Evolutionary conservation across 1,140 invertebrate species (phyloP).

Genomic region (Papilio aristodemus): DNA sequence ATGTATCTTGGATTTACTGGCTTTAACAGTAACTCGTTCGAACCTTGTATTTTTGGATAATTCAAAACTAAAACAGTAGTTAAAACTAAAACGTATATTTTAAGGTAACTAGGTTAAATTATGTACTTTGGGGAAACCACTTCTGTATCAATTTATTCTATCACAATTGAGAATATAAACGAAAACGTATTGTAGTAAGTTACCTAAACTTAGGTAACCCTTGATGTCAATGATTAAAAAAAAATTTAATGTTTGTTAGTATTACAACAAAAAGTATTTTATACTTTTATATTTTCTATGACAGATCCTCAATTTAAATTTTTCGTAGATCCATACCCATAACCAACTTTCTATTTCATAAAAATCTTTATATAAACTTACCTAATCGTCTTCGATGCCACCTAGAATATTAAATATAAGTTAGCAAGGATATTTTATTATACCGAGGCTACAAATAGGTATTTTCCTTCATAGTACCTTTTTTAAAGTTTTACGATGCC

Average conservation of each 20-base stretch:
- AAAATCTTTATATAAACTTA: conserved; percentile 37
- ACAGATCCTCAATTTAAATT: too few species aligned
- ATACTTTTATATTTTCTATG: too few species aligned
- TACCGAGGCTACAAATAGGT: neutral
- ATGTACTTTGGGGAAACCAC: too few species aligned
- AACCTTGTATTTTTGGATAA: conserved; percentile 43
- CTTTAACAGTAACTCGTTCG: conserved; percentile 8
- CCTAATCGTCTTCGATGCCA: conserved; percentile 49
- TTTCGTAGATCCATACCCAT: too few species aligned
- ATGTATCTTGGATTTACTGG: conserved; percentile 3
- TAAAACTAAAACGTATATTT: neutral
- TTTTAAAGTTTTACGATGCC: conserved; percentile 5
- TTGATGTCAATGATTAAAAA: too few species aligned
- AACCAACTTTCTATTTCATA: too few species aligned
- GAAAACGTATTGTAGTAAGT: too few species aligned
- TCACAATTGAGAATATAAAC: too few species aligned
- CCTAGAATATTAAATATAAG: conserved; percentile 45
- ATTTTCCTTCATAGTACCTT: neutral
- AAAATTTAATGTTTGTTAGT: too few species aligned
- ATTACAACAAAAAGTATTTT: too few species aligned
- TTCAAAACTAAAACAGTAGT: conserved; percentile 41
- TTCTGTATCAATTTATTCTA: too few species aligned
- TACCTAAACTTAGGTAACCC: too few species aligned
- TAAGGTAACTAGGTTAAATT: neutral
- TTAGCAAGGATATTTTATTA: neutral